A percentile compares a stretch with the other conserved stretches of the same genome.
phyloP scores from a whole-genome alignment of 1,140 invertebrate species.

The Trichoplusia ni region DNA sequence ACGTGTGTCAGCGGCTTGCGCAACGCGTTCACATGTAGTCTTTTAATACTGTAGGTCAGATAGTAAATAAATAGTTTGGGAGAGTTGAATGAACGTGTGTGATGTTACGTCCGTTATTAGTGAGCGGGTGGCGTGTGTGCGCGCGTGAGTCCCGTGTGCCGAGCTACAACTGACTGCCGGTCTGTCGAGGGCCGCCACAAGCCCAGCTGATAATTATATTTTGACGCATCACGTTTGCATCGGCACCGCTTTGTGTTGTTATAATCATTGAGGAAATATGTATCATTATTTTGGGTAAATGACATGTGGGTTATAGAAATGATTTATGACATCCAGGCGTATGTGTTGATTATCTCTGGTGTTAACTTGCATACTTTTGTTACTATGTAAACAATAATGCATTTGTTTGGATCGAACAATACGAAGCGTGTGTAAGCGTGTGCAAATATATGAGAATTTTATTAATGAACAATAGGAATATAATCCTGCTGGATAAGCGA shows the following conservation, averaged over 20 bases:
- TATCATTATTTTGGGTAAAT: conserved; percentile 24
- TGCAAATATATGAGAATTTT: too few relatives aligned
- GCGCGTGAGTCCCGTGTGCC: conserved; percentile 54
- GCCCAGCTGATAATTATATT: conserved; percentile 57
- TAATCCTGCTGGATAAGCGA: too few relatives aligned
- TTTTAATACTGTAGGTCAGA: not conserved
- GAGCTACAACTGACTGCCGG: conserved; percentile 55
- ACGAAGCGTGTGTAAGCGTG: too few relatives aligned
- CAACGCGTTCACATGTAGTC: conserved; percentile 26
- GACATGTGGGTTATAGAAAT: conserved; percentile 20
- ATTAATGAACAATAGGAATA: too few relatives aligned
- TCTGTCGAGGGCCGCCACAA: conserved; percentile 47
- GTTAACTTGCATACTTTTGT: not conserved
- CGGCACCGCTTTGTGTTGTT: conserved; percentile 30
- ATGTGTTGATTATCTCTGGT: conserved; percentile 4
- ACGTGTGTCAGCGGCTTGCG: conserved; percentile 36
- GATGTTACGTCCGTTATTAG: not conserved
- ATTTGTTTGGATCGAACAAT: too few relatives aligned
- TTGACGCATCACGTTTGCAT: conserved; percentile 44
- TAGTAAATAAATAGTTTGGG: conserved; percentile 21
- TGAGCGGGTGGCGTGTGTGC: conserved; percentile 8
- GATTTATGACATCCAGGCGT: conserved; percentile 3
- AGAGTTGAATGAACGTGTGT: conserved; percentile 40
- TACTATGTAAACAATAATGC: too few relatives aligned
- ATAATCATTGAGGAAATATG: conserved; percentile 49